These are phyloP conservation scores for Chionoecetes opilio DNA, from an alignment of 1,140 invertebrate species.

Conservation along the genomic window DNA sequence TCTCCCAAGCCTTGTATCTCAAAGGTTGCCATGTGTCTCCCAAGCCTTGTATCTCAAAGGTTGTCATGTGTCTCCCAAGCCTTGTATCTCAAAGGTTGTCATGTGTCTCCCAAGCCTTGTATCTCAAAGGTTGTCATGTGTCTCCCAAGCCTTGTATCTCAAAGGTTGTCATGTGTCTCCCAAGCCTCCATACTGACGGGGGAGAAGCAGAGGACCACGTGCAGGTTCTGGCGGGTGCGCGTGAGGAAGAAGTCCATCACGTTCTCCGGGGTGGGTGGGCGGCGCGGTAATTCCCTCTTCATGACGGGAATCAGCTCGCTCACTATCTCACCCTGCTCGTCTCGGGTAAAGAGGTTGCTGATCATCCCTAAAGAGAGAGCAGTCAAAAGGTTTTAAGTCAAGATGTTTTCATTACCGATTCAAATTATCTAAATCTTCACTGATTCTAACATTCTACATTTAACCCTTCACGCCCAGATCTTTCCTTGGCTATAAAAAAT, in stretches of 20 bases:
- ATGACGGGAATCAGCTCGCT: conserved; percentile 96
- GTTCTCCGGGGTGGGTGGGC: conserved; percentile 93
- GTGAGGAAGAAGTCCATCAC: conserved; percentile 97
- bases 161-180: neutral
- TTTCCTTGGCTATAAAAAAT: no score
- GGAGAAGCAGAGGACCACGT: conserved; percentile 98
- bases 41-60: no score
- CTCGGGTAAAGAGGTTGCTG: conserved; percentile 97
- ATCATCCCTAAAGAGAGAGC: conserved; percentile 83
- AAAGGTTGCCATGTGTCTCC: no score
- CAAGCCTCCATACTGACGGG: conserved; percentile 87
- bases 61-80: no score
- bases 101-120: no score
- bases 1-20: no score
- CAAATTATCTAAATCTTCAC: no score
- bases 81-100: no score
- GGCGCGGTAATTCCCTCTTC: conserved; percentile 96
- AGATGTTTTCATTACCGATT: neutral
- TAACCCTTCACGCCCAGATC: no score
- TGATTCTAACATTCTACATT: no score
- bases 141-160: no score
- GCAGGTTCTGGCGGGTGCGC: conserved; percentile 95
- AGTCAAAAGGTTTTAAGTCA: neutral
- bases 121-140: no score
- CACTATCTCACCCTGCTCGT: conserved; percentile 97